phyloP scores from a whole-genome alignment of 1,140 invertebrate genomes.

The Musca domestica region DNA sequence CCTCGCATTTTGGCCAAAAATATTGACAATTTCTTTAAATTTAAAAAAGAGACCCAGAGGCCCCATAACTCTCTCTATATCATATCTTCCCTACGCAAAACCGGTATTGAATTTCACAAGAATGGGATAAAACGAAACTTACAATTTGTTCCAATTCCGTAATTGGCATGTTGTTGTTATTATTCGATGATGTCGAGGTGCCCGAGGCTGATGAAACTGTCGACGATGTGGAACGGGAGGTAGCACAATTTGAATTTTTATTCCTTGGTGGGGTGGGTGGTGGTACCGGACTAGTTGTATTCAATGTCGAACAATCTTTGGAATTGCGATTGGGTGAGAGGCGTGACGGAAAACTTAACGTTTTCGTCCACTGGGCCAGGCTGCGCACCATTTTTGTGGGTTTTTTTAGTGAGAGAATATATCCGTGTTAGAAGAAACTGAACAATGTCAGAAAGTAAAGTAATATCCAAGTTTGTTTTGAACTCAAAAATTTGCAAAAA shows the following conservation, averaged over 20 bases:
- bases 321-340: conserved; percentile 73
- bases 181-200: conserved; percentile 28
- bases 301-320: conserved; percentile 63
- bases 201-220: conserved; percentile 53
- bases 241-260: conserved; percentile 44
- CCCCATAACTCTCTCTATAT: no score
- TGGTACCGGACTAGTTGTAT: conserved; percentile 54
- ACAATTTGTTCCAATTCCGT: conserved; percentile 65
- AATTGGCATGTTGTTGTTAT: conserved; percentile 56
- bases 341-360: conserved; percentile 78
- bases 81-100: no score
- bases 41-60: no score
- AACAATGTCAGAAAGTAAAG: background rate
- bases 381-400: conserved; percentile 71
- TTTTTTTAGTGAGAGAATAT: background rate
- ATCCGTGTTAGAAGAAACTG: background rate
- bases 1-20: no score
- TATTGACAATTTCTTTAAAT: no score
- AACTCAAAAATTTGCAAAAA: background rate
- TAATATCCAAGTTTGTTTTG: background rate
- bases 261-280: conserved; percentile 57
- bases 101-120: no score
- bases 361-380: conserved; percentile 83
- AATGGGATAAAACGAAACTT: no score
- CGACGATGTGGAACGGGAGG: conserved; percentile 54